Percentiles rank a stretch among this genome's conserved stretches.
Conservation (phyloP, 2,113 vertebrate species). For the Eolophus roseicapilla region DNA sequence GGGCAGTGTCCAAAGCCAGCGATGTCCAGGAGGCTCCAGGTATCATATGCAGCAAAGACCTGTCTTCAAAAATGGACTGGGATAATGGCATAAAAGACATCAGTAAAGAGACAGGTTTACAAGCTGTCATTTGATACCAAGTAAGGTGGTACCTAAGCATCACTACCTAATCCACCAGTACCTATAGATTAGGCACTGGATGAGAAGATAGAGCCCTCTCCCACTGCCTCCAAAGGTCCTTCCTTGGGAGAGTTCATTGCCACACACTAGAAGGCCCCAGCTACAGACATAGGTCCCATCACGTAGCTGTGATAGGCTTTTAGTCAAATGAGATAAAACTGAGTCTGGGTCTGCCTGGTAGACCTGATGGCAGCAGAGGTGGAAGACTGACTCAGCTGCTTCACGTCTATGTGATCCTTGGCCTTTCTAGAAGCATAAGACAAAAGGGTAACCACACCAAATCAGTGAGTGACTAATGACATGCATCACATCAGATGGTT, state of each 20-base stretch:
- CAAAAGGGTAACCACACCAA: neutral
- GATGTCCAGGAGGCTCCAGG: neutral
- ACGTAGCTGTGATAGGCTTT: neutral
- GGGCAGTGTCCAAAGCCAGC: neutral
- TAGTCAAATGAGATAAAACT: neutral
- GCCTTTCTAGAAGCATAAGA: neutral
- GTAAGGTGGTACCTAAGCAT: neutral
- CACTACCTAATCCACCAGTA: neutral
- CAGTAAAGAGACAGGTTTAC: neutral
- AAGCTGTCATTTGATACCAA: neutral
- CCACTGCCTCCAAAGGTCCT: neutral
- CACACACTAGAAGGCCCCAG: neutral
- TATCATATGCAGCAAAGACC: neutral
- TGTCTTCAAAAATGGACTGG: neutral
- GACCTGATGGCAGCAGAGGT: neutral
- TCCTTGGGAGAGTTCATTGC: neutral
- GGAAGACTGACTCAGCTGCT: neutral
- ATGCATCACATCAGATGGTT: neutral
- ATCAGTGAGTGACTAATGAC: constrained; percentile 46
- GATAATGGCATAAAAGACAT: neutral
- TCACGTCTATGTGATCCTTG: neutral
- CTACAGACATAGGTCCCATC: neutral
- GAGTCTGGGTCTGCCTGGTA: neutral
- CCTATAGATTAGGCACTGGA: neutral
- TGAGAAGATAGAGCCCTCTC: neutral